A percentile compares a stretch with the other conserved stretches of the same genome.
Conservation (phyloP, 23 tunicate genomes). For the Trididemnum clinides region DNA sequence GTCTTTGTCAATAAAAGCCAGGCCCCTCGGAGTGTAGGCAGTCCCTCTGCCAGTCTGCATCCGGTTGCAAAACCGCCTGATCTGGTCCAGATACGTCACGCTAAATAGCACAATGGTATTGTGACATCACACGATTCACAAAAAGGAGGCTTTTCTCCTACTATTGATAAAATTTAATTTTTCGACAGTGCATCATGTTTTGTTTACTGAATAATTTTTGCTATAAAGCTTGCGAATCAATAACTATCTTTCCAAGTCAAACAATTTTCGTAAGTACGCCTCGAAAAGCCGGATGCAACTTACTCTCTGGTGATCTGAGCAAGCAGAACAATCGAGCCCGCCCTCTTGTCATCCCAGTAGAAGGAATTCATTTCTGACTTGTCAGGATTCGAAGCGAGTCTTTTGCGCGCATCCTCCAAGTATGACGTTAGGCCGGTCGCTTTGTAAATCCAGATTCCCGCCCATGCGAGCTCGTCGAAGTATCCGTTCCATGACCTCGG, state of each 20-base stretch:
- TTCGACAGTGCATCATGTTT: no score
- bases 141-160: no score
- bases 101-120: no score
- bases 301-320: constrained; percentile 85
- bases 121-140: no score
- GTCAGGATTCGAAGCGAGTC: constrained; percentile 37
- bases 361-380: constrained; percentile 25
- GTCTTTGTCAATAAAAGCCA: constrained; percentile 59
- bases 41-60: constrained; percentile 68
- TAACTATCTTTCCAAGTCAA: no score
- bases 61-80: constrained; percentile 61
- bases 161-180: no score
- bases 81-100: constrained; percentile 35
- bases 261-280: neutral
- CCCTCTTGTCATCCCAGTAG: constrained; percentile 89
- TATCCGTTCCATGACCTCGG: constrained; percentile 73
- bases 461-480: constrained; percentile 96
- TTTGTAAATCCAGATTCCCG: constrained; percentile 86
- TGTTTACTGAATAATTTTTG: no score
- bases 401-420: constrained; percentile 39
- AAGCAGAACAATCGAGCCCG: constrained; percentile 69
- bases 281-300: neutral
- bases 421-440: constrained; percentile 54
- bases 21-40: constrained; percentile 84
- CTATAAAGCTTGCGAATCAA: no score